Evolutionary conservation across 2,888 invertebrate species (phyloP), one percentile per base, ranked within the genome.

Genomic region (Girardia tigrina): DNA sequence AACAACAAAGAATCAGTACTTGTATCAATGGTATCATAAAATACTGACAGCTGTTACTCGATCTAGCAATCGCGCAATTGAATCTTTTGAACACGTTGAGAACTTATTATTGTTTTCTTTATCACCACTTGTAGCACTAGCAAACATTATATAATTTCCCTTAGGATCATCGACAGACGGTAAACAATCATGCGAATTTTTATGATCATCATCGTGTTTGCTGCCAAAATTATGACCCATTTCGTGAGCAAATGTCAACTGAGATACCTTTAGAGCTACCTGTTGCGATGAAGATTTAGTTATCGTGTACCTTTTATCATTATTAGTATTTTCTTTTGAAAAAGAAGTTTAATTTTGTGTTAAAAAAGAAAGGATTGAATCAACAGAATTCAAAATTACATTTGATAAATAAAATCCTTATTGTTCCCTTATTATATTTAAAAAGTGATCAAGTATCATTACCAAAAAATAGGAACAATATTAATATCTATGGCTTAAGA

Each of bases 91-190:
- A 86, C 98, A 98, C 26, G 89, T 88, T 0, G 93, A 94, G 87
- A 99, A 99, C 82, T 92, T 90, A 81, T 93, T 94, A 86, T 99
- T 99, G 87, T 98, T 97, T 12, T 91, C 91, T 75, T 94, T 89
- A 86, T 97, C 95, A 73, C 98, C 98, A 78, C 73, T 75, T 0
- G 98, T 99, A 8, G 98, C 98, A 73, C 94, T 94, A 20, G 95
- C 94, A 85, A 95, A 99, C 98, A 99, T 99, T 81, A 99, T 98
- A 85, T 89, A 99, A 87, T 99, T 99, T 76, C 98, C 98, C 79
- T 89, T 89, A 36, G 90, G 87, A 8, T 94, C 91, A 77, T 94
- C 93, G 0, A 94, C 70, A 12, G 16, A 23, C 28, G 76, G 76
- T 14, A 76, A 23, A 69, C 76, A 76, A 20, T 42, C 29, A 1